phyloP scores from a whole-genome alignment of 1,140 invertebrate genomes.

The Bombus pascuorum region DNA sequence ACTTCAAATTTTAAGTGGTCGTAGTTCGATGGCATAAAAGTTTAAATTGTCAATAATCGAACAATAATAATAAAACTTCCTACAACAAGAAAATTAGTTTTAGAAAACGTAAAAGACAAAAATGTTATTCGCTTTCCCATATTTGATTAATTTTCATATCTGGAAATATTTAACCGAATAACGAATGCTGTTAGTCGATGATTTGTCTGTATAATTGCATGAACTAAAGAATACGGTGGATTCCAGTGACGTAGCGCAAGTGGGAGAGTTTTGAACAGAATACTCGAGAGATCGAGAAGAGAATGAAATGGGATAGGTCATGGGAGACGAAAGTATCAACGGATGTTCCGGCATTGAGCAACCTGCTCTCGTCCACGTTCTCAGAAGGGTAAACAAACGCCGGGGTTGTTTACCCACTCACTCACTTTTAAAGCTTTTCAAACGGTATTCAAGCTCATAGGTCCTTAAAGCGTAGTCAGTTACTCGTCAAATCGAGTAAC shows the following conservation, averaged over 20 bases:
- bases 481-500: constrained; percentile 3
- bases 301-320: constrained; percentile 65
- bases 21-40: too few relatives aligned
- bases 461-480: constrained; percentile 59
- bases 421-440: constrained; percentile 69
- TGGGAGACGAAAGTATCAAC: constrained; percentile 55
- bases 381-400: constrained; percentile 69
- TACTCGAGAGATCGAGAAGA: constrained; percentile 27
- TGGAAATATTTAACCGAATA: neutral
- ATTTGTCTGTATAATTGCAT: too few relatives aligned
- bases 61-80: too few relatives aligned
- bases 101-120: too few relatives aligned
- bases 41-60: too few relatives aligned
- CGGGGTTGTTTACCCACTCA: constrained; percentile 66
- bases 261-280: constrained; percentile 1
- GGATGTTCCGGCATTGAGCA: constrained; percentile 48
- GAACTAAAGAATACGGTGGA: neutral
- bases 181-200: too few relatives aligned
- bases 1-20: too few relatives aligned
- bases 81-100: too few relatives aligned
- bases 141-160: neutral
- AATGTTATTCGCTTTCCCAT: too few relatives aligned
- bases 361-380: constrained; percentile 61
- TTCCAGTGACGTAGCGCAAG: neutral
- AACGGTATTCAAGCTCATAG: constrained; percentile 67